Conservation (phyloP, 2,888 invertebrate species). For the Eudemis profundana region DNA sequence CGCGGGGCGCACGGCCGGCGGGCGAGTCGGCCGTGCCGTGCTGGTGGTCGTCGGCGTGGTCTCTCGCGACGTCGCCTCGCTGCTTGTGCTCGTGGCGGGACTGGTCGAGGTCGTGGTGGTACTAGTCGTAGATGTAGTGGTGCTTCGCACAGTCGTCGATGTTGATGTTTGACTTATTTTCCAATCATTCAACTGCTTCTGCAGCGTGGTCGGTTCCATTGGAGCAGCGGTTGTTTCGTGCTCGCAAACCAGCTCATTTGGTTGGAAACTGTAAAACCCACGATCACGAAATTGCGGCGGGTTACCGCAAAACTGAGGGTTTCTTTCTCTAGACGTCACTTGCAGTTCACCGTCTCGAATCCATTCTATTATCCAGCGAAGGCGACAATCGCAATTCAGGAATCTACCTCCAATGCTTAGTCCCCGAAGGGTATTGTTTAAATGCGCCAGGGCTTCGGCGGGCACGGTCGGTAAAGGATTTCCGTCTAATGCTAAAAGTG, state of each 20-base stretch:
- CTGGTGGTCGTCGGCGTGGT: slow-evolving; percentile 57
- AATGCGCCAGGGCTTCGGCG: slow-evolving; percentile 89
- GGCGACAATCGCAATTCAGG: slow-evolving; percentile 94
- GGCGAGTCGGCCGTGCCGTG: slow-evolving; percentile 65
- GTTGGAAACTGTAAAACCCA: slow-evolving; percentile 94
- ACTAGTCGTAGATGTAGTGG: slow-evolving; percentile 56
- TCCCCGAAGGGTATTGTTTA: slow-evolving; percentile 93
- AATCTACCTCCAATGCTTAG: slow-evolving; percentile 95
- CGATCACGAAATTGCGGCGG: slow-evolving; percentile 92
- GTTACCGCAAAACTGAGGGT: slow-evolving; percentile 96
- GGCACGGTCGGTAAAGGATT: slow-evolving; percentile 95
- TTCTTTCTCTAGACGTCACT: slow-evolving; percentile 95
- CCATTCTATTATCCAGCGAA: slow-evolving; percentile 96
- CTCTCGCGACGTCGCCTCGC: slow-evolving; percentile 50
- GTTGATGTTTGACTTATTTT: slow-evolving; percentile 53
- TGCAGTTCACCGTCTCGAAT: slow-evolving; percentile 94
- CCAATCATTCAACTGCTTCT: slow-evolving; percentile 56
- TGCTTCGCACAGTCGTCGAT: slow-evolving; percentile 49
- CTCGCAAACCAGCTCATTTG: slow-evolving; percentile 89
- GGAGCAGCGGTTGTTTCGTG: slow-evolving; percentile 67
- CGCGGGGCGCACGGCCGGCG: slow-evolving; percentile 71
- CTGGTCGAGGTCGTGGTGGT: slow-evolving; percentile 58
- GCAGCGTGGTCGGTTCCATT: slow-evolving; percentile 60
- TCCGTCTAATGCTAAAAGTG: slow-evolving; percentile 94
- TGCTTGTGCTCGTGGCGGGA: slow-evolving; percentile 54